A percentile compares a stretch with the other conserved stretches of the same genome.
These are phyloP conservation scores for Clamator glandarius DNA, from an alignment of 2,797 vertebrate species.

Conservation along the genomic window DNA sequence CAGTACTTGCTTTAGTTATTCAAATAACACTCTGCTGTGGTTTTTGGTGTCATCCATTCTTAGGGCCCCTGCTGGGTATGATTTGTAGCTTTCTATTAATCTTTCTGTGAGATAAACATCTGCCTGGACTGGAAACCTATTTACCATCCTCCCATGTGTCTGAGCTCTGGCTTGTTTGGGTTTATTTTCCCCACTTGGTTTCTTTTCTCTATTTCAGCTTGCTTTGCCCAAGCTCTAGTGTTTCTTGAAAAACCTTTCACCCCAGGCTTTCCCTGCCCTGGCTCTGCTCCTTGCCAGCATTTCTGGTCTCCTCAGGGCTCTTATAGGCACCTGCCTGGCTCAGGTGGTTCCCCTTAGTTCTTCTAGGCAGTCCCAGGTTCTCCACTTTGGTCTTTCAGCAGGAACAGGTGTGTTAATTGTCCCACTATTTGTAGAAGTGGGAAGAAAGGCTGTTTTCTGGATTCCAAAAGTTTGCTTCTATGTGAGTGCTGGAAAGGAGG, in stretches of 20 bases:
- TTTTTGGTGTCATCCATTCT: too few species aligned
- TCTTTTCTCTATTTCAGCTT: not conserved
- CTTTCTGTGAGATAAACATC: slow-evolving; percentile 16
- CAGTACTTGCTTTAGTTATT: not conserved
- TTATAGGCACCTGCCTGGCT: not conserved
- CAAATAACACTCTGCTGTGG: not conserved
- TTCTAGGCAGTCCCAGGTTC: not conserved
- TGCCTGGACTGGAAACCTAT: not conserved
- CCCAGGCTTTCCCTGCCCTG: not conserved
- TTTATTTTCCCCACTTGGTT: not conserved
- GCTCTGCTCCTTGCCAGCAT: not conserved
- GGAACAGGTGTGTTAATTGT: not conserved
- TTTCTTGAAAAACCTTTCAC: not conserved
- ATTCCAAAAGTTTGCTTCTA: accelerated
- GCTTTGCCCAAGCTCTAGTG: accelerated
- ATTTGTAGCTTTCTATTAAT: slow-evolving; percentile 6
- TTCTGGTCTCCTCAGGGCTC: not conserved
- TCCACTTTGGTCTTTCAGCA: not conserved
- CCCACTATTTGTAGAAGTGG: not conserved
- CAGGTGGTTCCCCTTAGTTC: not conserved
- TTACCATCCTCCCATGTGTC: not conserved
- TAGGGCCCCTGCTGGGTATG: not conserved
- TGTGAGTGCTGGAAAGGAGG: accelerated
- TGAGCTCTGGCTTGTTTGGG: not conserved
- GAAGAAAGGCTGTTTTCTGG: accelerated